A percentile compares a stretch with the other conserved stretches of the same genome.
Evolutionary conservation across 1,140 invertebrate species (phyloP).

Genomic region (Chrysomallon squamiferum): DNA sequence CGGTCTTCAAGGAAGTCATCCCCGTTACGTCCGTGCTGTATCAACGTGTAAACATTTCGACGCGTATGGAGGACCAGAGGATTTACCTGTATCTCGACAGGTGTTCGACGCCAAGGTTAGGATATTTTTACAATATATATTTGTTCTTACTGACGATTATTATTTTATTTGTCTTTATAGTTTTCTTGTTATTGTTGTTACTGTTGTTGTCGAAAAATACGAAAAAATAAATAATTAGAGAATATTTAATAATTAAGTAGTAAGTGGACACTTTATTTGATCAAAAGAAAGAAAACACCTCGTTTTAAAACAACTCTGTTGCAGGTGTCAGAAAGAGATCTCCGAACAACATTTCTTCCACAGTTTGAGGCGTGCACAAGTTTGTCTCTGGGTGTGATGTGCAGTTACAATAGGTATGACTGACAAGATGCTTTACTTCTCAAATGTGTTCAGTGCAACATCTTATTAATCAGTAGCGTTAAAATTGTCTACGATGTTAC

Average conservation of each 20-base stretch:
- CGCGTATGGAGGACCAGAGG: slow-evolving; percentile 9
- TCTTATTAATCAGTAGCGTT: too few relatives aligned
- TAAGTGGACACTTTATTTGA: too few relatives aligned
- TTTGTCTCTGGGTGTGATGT: neutral
- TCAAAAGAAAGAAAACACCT: too few relatives aligned
- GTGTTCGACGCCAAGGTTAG: neutral
- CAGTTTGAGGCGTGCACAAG: neutral
- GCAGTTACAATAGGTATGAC: neutral
- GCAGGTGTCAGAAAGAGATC: neutral
- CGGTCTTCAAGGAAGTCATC: slow-evolving; percentile 9
- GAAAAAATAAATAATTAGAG: too few relatives aligned
- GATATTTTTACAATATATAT: too few relatives aligned
- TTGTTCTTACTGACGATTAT: neutral
- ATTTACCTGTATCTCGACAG: neutral
- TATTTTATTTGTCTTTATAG: neutral
- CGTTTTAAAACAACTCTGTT: too few relatives aligned
- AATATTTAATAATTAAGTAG: too few relatives aligned
- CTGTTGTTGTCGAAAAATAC: too few relatives aligned
- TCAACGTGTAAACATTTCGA: slow-evolving; percentile 50
- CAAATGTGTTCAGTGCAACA: too few relatives aligned
- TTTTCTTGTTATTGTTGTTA: too few relatives aligned
- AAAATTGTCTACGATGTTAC: too few relatives aligned
- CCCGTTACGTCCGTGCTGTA: slow-evolving; percentile 31
- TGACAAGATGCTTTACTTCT: too few relatives aligned
- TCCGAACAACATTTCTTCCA: slow-evolving; percentile 1